Evolutionary conservation across 1,140 invertebrate species (phyloP), one percentile per base, ranked within the genome.

Genomic region (Brachionus angularis): DNA sequence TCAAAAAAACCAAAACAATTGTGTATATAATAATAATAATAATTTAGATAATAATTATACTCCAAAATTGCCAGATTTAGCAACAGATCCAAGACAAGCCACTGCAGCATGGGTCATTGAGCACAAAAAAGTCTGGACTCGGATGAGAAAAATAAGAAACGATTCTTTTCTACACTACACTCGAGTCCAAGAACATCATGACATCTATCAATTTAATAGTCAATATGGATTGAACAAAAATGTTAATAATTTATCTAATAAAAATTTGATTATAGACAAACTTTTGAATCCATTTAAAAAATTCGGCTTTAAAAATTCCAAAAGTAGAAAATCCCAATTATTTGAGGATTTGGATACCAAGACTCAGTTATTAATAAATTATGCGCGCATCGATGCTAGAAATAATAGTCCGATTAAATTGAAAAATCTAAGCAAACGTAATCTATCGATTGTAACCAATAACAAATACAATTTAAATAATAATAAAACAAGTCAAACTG

Each of bases 341-440:
- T 36, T 23, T 23, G 34, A 39, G 7, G 34, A 58, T 21, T 10
- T 58, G 14, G 36, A 58, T 23, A 34, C 34, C 7, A 58, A 23
- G 12, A 58, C 53, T 27, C 53, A 58, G 39, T 39, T 58, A 18
- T 23, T 58, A 7, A 58, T 58, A 12, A 58, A 58, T n/a, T 58
- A 58, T 23, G 53, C 53, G 21, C 21, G 53, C 36, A 18, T 58
- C 34, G 53, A 58, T 27, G 53, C 53, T 8, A 58, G 25, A 8
- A 23, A 58, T 58, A n/a, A n/a, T n/a, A n/a, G n/a, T n/a, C n/a
- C n/a, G n/a, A n/a, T n/a, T n/a, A n/a, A n/a, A n/a, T n/a, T n/a
- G n/a, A n/a, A n/a, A n/a, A n/a, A n/a, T n/a, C n/a, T n/a, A n/a
- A n/a, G n/a, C n/a, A n/a, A n/a, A n/a, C n/a, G n/a, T n/a, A n/a